These are phyloP conservation scores for Anoplophora glabripennis DNA, from an alignment of 1,140 invertebrate species.

Conservation along the genomic window DNA sequence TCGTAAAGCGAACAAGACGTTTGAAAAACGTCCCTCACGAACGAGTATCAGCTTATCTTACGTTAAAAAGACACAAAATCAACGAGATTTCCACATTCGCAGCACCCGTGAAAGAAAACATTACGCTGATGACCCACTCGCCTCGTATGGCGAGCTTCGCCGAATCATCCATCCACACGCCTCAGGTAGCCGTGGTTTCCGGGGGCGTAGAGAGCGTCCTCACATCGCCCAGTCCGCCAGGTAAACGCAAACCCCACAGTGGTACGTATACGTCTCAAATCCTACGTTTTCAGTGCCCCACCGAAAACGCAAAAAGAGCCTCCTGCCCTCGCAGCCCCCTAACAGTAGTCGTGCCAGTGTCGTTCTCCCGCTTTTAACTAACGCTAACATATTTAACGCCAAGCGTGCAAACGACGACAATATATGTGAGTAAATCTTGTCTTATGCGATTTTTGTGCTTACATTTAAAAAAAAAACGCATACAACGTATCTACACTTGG, in stretches of 20 bases:
- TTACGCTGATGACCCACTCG: constrained; percentile 16
- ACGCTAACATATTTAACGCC: constrained; percentile 51
- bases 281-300: constrained; percentile 31
- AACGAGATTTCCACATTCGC: not conserved
- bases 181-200: constrained; percentile 45
- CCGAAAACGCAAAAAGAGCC: constrained; percentile 50
- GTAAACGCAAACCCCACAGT: constrained; percentile 32
- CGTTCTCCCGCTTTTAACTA: constrained; percentile 67
- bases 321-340: constrained; percentile 64
- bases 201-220: constrained; percentile 49
- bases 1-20: no score
- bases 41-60: no score
- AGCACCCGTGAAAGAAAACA: constrained; percentile 3
- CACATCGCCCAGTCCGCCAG: constrained; percentile 59
- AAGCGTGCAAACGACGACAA: constrained; percentile 40
- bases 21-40: no score
- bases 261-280: constrained; percentile 1
- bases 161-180: constrained; percentile 22
- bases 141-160: constrained; percentile 24
- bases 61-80: no score
- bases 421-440: constrained; percentile 33
- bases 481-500: not conserved
- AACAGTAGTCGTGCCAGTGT: constrained; percentile 71
- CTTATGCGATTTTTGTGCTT: not conserved
- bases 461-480: not conserved